phyloP scores from a whole-genome alignment of 2,797 vertebrate species.

The Sebastolobus alascanus region DNA sequence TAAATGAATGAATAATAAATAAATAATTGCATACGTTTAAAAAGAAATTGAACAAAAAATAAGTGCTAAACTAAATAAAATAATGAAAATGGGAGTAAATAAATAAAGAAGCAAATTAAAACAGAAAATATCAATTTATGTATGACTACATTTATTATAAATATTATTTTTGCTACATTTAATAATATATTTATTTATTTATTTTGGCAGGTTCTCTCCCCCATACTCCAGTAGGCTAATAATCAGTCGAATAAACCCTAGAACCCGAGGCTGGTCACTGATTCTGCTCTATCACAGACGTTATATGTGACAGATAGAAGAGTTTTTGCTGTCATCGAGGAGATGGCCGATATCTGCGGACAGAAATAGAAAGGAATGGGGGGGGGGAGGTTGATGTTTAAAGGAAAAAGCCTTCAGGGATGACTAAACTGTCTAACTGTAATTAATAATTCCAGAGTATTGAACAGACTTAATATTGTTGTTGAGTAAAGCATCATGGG shows the following conservation, averaged over 20 bases:
- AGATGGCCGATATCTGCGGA: slow-evolving; percentile 20
- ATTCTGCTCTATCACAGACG: slow-evolving; percentile 10
- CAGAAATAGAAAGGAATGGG: slow-evolving; percentile 68
- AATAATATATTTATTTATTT: no score
- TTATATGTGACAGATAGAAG: slow-evolving; percentile 15
- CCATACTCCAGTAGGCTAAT: not conserved
- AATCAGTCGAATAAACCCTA: not conserved
- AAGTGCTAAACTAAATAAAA: no score
- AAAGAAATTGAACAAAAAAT: no score
- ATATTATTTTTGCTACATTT: no score
- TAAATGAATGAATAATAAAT: no score
- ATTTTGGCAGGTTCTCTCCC: no score
- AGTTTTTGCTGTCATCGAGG: not conserved
- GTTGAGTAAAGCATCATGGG: slow-evolving; percentile 15
- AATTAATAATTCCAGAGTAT: not conserved
- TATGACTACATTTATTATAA: no score
- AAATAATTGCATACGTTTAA: no score
- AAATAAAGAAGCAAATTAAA: no score
- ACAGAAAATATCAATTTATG: no score
- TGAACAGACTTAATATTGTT: not conserved
- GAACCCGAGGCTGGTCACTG: not conserved
- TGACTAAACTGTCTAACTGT: slow-evolving; percentile 3
- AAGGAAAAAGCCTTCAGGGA: slow-evolving; percentile 33
- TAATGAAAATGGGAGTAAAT: no score
- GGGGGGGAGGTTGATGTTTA: slow-evolving; percentile 39